Conservation (phyloP, 2,888 invertebrate genomes). For the Troglohyphantes excavatus region DNA sequence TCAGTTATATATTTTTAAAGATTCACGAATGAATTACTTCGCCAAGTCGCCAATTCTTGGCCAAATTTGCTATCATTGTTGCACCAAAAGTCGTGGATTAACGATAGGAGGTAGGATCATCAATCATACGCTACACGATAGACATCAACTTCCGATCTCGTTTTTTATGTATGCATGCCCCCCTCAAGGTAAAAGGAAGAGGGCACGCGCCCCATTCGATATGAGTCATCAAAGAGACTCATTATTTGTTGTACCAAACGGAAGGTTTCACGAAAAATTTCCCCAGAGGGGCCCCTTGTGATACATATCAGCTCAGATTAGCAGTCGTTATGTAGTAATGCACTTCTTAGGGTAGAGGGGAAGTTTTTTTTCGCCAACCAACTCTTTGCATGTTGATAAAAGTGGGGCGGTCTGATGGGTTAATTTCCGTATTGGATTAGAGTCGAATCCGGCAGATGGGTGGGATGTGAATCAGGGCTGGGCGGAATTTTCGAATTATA, state of each 20-base stretch:
- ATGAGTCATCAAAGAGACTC: slow-evolving; percentile 59
- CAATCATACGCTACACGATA: slow-evolving; percentile 67
- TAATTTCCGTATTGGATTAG: slow-evolving; percentile 72
- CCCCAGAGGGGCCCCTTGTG: slow-evolving; percentile 45
- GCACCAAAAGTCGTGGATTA: slow-evolving; percentile 41
- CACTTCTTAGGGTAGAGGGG: slow-evolving; percentile 27
- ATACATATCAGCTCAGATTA: slow-evolving; percentile 65
- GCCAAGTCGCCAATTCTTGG: too few relatives aligned
- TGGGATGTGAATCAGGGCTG: neutral
- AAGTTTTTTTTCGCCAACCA: neutral
- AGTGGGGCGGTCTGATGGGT: slow-evolving; percentile 66
- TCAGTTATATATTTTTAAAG: too few relatives aligned
- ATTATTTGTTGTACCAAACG: slow-evolving; percentile 63
- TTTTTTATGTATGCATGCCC: neutral
- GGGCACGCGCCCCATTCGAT: slow-evolving; percentile 24
- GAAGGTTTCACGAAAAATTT: slow-evolving; percentile 72
- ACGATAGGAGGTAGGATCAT: slow-evolving; percentile 50
- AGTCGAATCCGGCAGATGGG: neutral
- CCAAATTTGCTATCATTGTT: too few relatives aligned
- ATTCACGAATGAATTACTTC: too few relatives aligned
- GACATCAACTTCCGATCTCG: slow-evolving; percentile 55
- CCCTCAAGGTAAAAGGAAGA: neutral
- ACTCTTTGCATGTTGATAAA: slow-evolving; percentile 42
- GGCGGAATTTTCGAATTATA: neutral
- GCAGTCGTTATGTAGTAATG: slow-evolving; percentile 69